Evolutionary conservation across 2,113 vertebrate genomes (phyloP).

Genomic region (Pachypanchax playfairii): DNA sequence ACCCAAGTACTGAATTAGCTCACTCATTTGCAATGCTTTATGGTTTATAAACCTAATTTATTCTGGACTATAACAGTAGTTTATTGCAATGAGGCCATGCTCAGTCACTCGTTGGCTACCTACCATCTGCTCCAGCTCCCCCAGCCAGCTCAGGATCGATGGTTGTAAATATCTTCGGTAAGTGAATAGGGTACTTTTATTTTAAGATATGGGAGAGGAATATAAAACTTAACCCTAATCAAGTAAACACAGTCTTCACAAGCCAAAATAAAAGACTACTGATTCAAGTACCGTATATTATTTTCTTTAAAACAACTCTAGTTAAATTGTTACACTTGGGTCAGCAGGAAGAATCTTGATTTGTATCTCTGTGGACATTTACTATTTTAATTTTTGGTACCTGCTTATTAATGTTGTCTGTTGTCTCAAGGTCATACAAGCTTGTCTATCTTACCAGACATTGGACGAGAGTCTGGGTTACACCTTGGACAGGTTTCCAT

Average conservation of each 20-base stretch:
- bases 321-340: no score
- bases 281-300: background rate
- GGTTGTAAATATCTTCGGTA: constrained; percentile 57
- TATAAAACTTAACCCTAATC: constrained; percentile 19
- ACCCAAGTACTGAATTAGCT: constrained; percentile 42
- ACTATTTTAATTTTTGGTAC: no score
- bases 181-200: constrained; percentile 43
- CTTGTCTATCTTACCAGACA: no score
- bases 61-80: constrained; percentile 67
- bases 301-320: background rate
- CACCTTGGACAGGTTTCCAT: no score
- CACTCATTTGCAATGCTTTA: constrained; percentile 34
- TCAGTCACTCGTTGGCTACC: constrained; percentile 55
- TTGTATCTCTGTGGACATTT: no score
- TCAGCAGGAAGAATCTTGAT: no score
- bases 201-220: constrained; percentile 25
- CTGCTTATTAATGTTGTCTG: no score
- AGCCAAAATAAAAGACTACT: constrained; percentile 9
- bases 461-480: no score
- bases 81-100: constrained; percentile 55
- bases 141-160: constrained; percentile 44
- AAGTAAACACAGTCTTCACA: background rate
- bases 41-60: constrained; percentile 60
- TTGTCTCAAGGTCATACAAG: no score
- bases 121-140: constrained; percentile 58